These are phyloP conservation scores for Arrhopalites spinosus DNA, from an alignment of 2,888 invertebrate species.

Conservation along the genomic window DNA sequence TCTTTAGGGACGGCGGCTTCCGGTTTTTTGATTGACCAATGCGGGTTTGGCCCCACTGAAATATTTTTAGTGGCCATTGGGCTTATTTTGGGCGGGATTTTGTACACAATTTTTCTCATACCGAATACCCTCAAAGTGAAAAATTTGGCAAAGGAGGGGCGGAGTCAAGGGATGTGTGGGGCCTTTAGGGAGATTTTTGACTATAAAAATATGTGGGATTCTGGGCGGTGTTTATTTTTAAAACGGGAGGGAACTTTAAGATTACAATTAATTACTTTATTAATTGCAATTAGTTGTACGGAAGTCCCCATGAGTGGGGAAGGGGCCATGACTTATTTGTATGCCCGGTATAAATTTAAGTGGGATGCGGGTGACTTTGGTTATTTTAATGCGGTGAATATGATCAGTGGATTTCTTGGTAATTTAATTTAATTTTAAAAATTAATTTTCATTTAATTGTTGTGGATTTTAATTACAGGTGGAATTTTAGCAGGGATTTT, in stretches of 20 bases:
- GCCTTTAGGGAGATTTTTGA: too few relatives aligned
- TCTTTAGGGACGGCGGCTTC: conserved; percentile 55
- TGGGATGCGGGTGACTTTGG: conserved; percentile 50
- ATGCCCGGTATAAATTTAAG: conserved; percentile 42
- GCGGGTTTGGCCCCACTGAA: conserved; percentile 41
- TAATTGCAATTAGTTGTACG: conserved; percentile 47
- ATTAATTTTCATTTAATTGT: background rate
- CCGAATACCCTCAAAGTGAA: conserved; percentile 47
- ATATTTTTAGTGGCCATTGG: conserved; percentile 52
- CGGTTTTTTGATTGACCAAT: conserved; percentile 48
- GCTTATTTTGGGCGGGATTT: conserved; percentile 47
- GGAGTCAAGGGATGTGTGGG: too few relatives aligned
- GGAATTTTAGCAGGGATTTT: conserved; percentile 74
- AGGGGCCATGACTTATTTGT: conserved; percentile 45
- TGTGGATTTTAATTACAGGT: too few relatives aligned
- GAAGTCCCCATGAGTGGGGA: conserved; percentile 53
- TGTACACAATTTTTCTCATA: conserved; percentile 50
- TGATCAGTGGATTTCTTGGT: conserved; percentile 39
- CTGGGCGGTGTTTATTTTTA: conserved; percentile 70
- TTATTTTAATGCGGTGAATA: conserved; percentile 44
- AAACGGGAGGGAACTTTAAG: conserved; percentile 65
- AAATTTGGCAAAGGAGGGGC: conserved; percentile 11
- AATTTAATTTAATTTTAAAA: background rate
- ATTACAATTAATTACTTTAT: conserved; percentile 43
- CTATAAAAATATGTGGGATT: too few relatives aligned